Base-by-base conservation (phyloP, 92 coral and sea anemone species). In the Chrysogorgia sp. region DNA sequence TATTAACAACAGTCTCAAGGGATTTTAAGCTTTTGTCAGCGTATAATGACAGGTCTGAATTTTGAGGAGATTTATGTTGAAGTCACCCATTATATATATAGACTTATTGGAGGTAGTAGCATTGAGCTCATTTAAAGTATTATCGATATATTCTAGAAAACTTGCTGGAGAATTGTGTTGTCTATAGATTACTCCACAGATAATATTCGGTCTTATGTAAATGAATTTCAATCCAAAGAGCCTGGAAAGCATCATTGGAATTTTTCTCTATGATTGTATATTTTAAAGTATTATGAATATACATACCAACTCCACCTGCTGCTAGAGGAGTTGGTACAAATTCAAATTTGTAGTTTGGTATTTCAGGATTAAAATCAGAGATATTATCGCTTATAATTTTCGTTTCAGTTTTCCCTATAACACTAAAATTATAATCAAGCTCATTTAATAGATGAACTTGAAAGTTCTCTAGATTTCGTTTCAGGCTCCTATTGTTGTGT, bases 301-400 rank as follows among this genome's bases (percentile, higher is more conserved):
- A 81, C 86, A 70, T 61, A 5, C 86, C 82, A 55, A 82, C 86
- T 55, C 91, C 85, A 45, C 88, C 91, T 33, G 82, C 68, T 20
- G 89, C 66, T 31, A 74, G 80, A 75, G 89, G 81, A 48, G 82
- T 85, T n/a, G 86, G 81, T 17, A 76, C 88, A 49, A 63, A 81
- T 61, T 85, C 82, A 76, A 88, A 85, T 17, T 21, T 41, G 33
- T 88, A 81, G 14, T 63, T 76, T n/a, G 80, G 65, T 24, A 85
- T 45, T 29, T 8, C 21, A 12, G 84, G 84, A 67, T 23, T 63
- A 40, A 59, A 60, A 24, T 58, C 72, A 59, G 59, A 34, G n/a
- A 35, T 23, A 78, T 78, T 34, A 17, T 17, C 43, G 45, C 72
- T 40, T 29, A 35, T 82, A 23, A 82, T 74, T 82, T 47, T 37